Base-by-base conservation (phyloP, 2,113 vertebrate genomes). In the Callopanchax toddi region DNA sequence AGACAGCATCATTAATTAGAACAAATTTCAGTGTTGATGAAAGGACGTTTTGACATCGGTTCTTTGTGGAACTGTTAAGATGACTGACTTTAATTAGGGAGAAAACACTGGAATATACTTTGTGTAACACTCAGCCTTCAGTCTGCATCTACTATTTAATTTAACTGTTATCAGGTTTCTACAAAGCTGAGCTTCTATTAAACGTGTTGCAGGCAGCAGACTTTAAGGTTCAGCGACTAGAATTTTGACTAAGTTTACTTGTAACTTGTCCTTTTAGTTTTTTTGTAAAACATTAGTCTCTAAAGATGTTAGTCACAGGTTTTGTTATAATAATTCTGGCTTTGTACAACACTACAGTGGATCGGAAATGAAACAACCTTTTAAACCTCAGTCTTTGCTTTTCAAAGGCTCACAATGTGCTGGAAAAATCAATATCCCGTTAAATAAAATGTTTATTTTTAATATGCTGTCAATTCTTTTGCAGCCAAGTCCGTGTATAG, bases 131-230 rank as follows among this genome's bases (percentile, higher is more conserved):
- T n/a, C n/a, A n/a, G n/a, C n/a, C n/a, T n/a, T n/a, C n/a, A n/a
- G n/a, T n/a, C n/a, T n/a, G n/a, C n/a, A n/a, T n/a, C n/a, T n/a
- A n/a, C n/a, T n/a, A n/a, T n/a, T n/a, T n/a, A n/a, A n/a, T n/a
- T n/a, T n/a, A n/a, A n/a, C 29, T 40, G 37, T 63, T 44, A 26
- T 52, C 18, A 60, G 17, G 20, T 66, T 46, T 61, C n/a, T 34
- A 52, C 39, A n/a, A 54, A 42, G 55, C 59, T 6, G 9, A 36
- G 29, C 23, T 11, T 51, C 67, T 45, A 32, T 29, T 26, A 25
- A 23, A 45, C 32, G 18, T 23, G 40, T 29, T 29, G 21, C 42
- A 43, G 44, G 17, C 40, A 58, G n/a, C 25, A 67, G 46, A 22
- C 36, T 34, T 39, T 17, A 52, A 17, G 15, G 17, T 11, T 32